Base-by-base conservation (phyloP, 2,888 invertebrate species). In the Cepaea hortensis region DNA sequence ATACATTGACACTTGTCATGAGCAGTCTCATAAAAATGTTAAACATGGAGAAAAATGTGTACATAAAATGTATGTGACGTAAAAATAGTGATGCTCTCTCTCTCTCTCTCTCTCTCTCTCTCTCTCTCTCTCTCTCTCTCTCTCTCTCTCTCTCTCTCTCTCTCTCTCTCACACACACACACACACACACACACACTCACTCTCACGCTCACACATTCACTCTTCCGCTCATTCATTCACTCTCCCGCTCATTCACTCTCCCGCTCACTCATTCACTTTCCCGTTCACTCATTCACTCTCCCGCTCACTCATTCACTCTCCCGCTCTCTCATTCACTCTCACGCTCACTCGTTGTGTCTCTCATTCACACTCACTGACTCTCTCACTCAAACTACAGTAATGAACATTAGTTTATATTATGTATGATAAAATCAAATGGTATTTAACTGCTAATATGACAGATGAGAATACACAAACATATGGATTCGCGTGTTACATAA, bases 91-190 rank as follows among this genome's bases (percentile, higher is more conserved):
- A n/a, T n/a, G n/a, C n/a, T n/a, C n/a, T n/a, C n/a, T n/a, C n/a
- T n/a, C n/a, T n/a, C n/a, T n/a, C n/a, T 82, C 48, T 7, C 82
- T 72, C 11, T 46, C 72, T 72, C 35, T 72, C 82, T 72, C 72
- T 82, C 55, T 48, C 61, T 75, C 61, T 84, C 13, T 84, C 55
- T 70, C 61, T 84, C 76, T 75, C 61, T 75, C 73, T 73, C 84
- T 84, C 84, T 48, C 23, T n/a, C 35, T 84, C 84, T 18, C 75
- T 84, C 35, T 55, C 35, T 84, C 61, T 75, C 72, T 83, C 55
- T 48, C 83, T 73, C 6, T 83, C 20, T 83, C 75, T 48, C 46
- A 50, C 50, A 46, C 76, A 50, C 76, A 46, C 50, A 46, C 15
- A 13, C 48, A 46, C 48, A 20, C 46, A 46, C 76, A 20, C 9